Evolutionary conservation across 2,888 invertebrate genomes (phyloP).

Genomic region (Lithophane semibrunnea): DNA sequence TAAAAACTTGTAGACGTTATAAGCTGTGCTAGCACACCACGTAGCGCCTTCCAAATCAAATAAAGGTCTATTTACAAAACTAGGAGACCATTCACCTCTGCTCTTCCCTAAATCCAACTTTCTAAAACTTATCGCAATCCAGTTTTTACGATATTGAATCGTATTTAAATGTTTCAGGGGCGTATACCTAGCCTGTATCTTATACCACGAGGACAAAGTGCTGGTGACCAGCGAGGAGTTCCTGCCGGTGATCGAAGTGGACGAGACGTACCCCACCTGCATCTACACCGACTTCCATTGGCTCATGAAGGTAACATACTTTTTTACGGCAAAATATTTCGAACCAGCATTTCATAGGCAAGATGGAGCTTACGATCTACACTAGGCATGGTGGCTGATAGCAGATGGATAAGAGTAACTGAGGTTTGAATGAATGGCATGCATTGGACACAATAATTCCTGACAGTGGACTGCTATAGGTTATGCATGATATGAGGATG

Average conservation of each 20-base stretch:
- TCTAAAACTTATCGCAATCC: accelerated
- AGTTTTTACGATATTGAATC: no score
- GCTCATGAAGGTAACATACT: slow-evolving; percentile 95
- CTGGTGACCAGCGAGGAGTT: slow-evolving; percentile 99
- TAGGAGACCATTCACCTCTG: not conserved
- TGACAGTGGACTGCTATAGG: no score
- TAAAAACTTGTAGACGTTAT: not conserved
- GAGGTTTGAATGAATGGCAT: no score
- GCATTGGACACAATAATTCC: no score
- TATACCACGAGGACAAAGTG: slow-evolving; percentile 98
- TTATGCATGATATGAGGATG: no score
- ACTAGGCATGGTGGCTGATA: no score
- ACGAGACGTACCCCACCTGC: slow-evolving; percentile 98
- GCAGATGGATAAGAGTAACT: no score
- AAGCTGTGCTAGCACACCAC: not conserved
- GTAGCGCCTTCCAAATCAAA: not conserved
- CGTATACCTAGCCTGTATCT: slow-evolving; percentile 97
- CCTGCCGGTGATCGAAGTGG: slow-evolving; percentile 98
- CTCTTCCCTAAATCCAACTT: not conserved
- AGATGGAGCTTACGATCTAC: no score
- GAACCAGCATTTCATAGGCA: no score
- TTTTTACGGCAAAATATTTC: no score
- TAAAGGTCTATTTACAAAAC: not conserved
- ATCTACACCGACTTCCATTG: slow-evolving; percentile 98
- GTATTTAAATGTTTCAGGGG: slow-evolving; percentile 92